Conservation (phyloP, 2,888 invertebrate genomes). For the Pherbina coryleti region DNA sequence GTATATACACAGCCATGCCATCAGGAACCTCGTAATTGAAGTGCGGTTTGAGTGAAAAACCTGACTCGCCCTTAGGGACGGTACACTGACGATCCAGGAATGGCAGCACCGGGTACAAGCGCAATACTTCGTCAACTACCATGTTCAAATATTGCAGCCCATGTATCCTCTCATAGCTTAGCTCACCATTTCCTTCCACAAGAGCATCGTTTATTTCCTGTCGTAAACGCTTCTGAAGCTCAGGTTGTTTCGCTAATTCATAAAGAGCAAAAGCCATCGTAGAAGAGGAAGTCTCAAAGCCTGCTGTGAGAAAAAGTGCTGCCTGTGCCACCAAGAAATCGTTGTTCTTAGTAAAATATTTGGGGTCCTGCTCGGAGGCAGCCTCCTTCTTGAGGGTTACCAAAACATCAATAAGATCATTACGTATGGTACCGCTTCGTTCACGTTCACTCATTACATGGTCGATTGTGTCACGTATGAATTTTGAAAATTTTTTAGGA, state of each 20-base stretch:
- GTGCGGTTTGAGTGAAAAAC: slow-evolving; percentile 60
- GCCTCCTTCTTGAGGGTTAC: slow-evolving; percentile 66
- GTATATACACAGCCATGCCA: slow-evolving; percentile 64
- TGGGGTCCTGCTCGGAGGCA: slow-evolving; percentile 45
- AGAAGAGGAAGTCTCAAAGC: slow-evolving; percentile 68
- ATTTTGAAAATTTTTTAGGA: slow-evolving; percentile 56
- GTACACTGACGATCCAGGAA: slow-evolving; percentile 65
- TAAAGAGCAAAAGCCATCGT: slow-evolving; percentile 69
- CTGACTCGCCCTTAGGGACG: slow-evolving; percentile 47
- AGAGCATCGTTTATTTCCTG: slow-evolving; percentile 68
- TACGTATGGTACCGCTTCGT: slow-evolving; percentile 63
- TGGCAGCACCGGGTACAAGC: slow-evolving; percentile 67
- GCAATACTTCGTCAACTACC: slow-evolving; percentile 67
- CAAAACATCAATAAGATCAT: slow-evolving; percentile 72
- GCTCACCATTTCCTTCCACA: slow-evolving; percentile 60
- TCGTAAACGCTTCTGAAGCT: slow-evolving; percentile 67
- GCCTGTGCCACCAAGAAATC: slow-evolving; percentile 66
- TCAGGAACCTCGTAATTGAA: slow-evolving; percentile 59
- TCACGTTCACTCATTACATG: slow-evolving; percentile 69
- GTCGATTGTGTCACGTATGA: slow-evolving; percentile 66
- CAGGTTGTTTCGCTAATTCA: slow-evolving; percentile 67
- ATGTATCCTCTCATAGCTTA: slow-evolving; percentile 68
- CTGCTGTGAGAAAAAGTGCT: slow-evolving; percentile 65
- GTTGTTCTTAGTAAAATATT: slow-evolving; percentile 51
- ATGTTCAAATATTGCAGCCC: slow-evolving; percentile 69